Conservation (phyloP, 2,888 invertebrate species). For the Campaea margaritaria region DNA sequence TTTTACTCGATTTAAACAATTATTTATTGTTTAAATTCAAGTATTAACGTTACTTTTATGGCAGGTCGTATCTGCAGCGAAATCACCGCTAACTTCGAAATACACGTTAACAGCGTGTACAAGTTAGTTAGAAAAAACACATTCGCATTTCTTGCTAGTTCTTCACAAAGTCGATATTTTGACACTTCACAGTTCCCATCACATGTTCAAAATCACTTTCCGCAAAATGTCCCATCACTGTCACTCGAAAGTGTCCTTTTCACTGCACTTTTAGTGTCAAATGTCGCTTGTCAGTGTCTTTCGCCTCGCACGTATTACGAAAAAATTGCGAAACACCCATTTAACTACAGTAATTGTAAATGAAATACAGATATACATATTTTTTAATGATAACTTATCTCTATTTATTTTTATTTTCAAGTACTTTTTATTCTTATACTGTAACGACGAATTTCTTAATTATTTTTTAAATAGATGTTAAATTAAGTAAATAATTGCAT, state of each 20-base stretch:
- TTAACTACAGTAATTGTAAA: conserved; percentile 17
- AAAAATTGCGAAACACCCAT: conserved; percentile 19
- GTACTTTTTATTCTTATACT: background rate
- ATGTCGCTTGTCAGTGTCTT: background rate
- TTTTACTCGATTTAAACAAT: background rate
- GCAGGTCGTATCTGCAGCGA: conserved; percentile 4
- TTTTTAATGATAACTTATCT: conserved; percentile 9
- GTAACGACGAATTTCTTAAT: background rate
- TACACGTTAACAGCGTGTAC: background rate
- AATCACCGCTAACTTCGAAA: background rate
- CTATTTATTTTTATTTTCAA: background rate
- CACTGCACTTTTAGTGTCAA: conserved; percentile 12
- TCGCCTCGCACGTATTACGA: background rate
- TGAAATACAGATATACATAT: conserved; percentile 20
- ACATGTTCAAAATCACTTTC: conserved; percentile 11
- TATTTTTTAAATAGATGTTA: background rate
- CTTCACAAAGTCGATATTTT: background rate
- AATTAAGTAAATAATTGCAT: background rate
- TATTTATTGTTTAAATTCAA: background rate
- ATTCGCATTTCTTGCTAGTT: background rate
- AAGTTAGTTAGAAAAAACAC: conserved; percentile 2
- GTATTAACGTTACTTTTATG: background rate
- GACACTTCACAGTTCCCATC: conserved; percentile 11
- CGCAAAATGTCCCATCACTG: conserved; percentile 13
- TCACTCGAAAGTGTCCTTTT: conserved; percentile 13